These are phyloP conservation scores for Luidia sarsii DNA, from an alignment of 53 echinoderm and acorn worm genomes.

Conservation along the genomic window DNA sequence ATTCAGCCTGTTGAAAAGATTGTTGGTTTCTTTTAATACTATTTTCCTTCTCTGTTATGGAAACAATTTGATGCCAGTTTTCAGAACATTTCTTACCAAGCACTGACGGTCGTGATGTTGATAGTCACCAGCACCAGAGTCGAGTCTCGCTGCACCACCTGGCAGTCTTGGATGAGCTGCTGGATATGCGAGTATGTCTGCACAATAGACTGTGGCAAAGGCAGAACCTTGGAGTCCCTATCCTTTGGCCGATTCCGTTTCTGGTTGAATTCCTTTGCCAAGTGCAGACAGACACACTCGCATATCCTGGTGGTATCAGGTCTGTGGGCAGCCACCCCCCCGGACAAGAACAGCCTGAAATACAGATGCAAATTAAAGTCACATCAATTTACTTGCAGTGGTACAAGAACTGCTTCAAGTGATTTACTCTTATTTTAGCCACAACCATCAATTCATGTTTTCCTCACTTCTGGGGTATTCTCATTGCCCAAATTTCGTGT, in stretches of 20 bases:
- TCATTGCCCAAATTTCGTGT: no score
- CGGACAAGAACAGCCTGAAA: conserved; percentile 43
- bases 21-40: background rate
- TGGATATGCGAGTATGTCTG: conserved; percentile 26
- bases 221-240: conserved; percentile 12
- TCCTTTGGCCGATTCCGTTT: conserved; percentile 23
- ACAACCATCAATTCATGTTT: no score
- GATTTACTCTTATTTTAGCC: no score
- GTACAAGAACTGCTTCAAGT: no score
- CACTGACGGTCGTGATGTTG: conserved; percentile 21
- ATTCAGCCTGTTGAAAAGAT: background rate
- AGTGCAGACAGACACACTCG: conserved; percentile 23
- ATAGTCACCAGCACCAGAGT: conserved; percentile 47
- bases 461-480: no score
- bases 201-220: conserved; percentile 38
- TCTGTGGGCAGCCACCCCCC: conserved; percentile 34
- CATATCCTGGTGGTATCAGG: conserved; percentile 33
- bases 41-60: background rate
- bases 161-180: conserved; percentile 32
- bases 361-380: background rate
- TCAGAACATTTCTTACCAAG: conserved; percentile 24
- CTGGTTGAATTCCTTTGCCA: conserved; percentile 18
- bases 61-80: background rate
- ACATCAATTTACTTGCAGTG: no score
- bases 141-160: background rate